These are phyloP conservation scores for Egretta garzetta DNA, from an alignment of 2,113 vertebrate genomes.

Conservation along the genomic window DNA sequence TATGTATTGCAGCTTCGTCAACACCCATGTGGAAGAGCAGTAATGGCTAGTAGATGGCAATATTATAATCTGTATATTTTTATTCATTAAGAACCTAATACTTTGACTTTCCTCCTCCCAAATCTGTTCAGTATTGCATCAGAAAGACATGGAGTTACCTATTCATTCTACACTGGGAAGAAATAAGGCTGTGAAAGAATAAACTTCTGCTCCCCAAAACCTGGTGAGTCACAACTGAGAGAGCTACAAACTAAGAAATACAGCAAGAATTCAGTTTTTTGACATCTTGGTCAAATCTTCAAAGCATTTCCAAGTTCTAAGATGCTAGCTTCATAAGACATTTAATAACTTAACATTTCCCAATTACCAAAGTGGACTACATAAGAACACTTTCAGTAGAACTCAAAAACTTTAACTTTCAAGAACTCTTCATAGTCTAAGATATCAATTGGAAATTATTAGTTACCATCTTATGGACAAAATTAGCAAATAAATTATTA, in stretches of 20 bases:
- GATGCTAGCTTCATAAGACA: neutral
- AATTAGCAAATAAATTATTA: neutral
- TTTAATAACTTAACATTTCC: neutral
- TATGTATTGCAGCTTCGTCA: too few species aligned
- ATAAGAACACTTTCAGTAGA: neutral
- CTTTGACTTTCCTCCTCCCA: neutral
- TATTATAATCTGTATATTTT: neutral
- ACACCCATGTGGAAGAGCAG: too few species aligned
- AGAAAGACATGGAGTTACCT: neutral
- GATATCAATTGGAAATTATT: neutral
- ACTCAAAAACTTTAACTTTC: neutral
- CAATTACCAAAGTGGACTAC: rapidly evolving
- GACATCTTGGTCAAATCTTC: neutral
- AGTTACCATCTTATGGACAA: neutral
- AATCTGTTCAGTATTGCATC: neutral
- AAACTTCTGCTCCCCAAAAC: neutral
- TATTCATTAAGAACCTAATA: neutral
- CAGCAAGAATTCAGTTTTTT: neutral
- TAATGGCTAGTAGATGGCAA: neutral
- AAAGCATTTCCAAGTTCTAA: neutral
- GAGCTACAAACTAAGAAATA: neutral
- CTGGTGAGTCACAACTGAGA: neutral
- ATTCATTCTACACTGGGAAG: neutral
- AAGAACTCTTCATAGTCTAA: neutral
- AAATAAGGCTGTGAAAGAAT: neutral